These are phyloP conservation scores for Arnoldichthys spilopterus DNA, from an alignment of 2,797 vertebrate genomes.

Conservation along the genomic window DNA sequence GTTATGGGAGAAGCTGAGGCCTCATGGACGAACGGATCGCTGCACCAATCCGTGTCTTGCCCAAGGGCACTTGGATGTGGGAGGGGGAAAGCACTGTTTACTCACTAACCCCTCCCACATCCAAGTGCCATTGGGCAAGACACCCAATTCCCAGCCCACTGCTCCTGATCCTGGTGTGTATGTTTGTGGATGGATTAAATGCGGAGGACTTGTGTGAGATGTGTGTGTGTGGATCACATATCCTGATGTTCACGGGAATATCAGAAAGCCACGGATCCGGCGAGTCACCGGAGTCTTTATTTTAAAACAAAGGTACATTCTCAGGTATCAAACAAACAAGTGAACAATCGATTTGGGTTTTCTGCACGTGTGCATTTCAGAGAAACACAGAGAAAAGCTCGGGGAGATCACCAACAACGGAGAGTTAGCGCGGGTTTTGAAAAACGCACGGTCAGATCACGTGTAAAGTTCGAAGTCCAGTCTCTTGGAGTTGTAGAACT, in stretches of 20 bases:
- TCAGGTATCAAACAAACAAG: slow-evolving; percentile 40
- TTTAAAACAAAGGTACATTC: slow-evolving; percentile 49
- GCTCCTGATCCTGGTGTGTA: no score
- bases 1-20: no score
- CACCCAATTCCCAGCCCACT: no score
- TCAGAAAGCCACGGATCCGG: not conserved
- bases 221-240: no score
- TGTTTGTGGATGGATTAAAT: no score
- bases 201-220: not conserved
- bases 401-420: slow-evolving; percentile 29
- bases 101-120: no score
- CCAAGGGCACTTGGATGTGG: no score
- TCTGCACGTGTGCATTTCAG: not conserved
- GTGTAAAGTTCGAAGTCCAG: slow-evolving; percentile 91
- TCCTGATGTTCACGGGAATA: no score
- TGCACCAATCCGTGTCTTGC: no score
- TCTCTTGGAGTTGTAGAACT: slow-evolving; percentile 91
- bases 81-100: no score
- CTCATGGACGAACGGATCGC: no score
- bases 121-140: no score
- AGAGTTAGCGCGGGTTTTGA: not conserved
- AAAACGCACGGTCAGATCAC: slow-evolving; percentile 66
- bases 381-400: slow-evolving; percentile 15
- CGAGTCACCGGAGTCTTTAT: slow-evolving; percentile 49
- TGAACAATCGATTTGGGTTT: slow-evolving; percentile 65